phyloP scores from a whole-genome alignment of 2,113 vertebrate species.

The Baryphthengus martii region DNA sequence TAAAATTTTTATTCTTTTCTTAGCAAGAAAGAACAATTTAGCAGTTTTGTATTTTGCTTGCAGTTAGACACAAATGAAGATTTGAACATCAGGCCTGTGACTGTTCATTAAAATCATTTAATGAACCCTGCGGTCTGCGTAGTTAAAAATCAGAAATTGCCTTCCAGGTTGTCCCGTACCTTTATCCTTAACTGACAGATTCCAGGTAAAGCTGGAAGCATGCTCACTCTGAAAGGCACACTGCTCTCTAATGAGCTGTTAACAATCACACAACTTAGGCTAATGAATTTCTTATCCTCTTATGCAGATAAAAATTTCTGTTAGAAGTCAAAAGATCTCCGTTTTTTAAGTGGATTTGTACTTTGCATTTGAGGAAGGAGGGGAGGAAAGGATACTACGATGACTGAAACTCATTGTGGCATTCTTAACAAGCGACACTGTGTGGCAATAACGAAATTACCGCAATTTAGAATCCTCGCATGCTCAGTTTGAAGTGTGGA shows the following conservation, averaged over 20 bases:
- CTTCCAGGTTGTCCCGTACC: neutral
- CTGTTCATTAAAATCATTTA: conserved; percentile 34
- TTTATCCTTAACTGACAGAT: conserved; percentile 45
- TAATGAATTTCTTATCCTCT: conserved; percentile 55
- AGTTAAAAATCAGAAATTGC: conserved; percentile 31
- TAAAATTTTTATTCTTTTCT: neutral
- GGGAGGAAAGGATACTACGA: neutral
- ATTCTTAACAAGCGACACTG: neutral
- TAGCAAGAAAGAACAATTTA: neutral
- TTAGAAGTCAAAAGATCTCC: conserved; percentile 8
- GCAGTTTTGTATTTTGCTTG: neutral
- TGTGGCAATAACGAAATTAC: neutral
- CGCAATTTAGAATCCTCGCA: neutral
- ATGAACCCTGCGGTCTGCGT: neutral
- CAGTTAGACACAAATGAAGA: neutral
- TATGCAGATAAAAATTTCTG: conserved; percentile 11
- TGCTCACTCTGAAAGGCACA: neutral
- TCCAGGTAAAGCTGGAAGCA: neutral
- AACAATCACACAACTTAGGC: conserved; percentile 13
- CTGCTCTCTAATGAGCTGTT: conserved; percentile 29
- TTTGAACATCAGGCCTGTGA: neutral
- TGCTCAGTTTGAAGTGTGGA: neutral
- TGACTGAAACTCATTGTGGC: neutral
- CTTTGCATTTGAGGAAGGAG: neutral
- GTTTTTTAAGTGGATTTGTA: conserved; percentile 32